Base-by-base conservation (phyloP, 2,888 invertebrate species). In the Ethmia dodecea region DNA sequence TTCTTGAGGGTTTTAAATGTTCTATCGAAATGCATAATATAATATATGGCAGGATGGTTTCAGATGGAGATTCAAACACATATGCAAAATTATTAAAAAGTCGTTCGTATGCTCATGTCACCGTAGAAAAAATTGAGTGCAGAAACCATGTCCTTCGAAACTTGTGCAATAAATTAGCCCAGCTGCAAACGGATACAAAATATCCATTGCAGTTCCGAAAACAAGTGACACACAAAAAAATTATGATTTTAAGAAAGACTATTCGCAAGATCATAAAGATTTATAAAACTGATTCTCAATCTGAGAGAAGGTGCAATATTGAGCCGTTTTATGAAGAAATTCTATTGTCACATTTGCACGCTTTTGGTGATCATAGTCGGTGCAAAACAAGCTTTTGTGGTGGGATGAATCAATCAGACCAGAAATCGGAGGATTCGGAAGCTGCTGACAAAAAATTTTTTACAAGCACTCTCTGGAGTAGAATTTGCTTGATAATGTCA, bases 1-100 rank as follows among this genome's bases (percentile, higher is more conserved):
- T 64, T 14, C 41, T 51, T 5, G 56, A 62, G 42, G 67, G 60
- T 3, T 67, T 66, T 35, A 43, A 41, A 29, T 26, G 31, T 14
- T 58, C 60, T 32, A 37, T 54, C 6, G 10, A 18, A 13, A 40
- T 31, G 34, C 24, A 37, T 18, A 11, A 20, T 5, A 13, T 40
- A 2, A 40, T 40, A 11, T 40, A 37, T 18, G 28, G 9, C 2
- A 16, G 31, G 13, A 5, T 37, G n/a, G 26, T 40, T 6, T 20
- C 36, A 24, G 40, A 40, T 25, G 40, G 40, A 3, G 37, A 40
- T 11, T 11, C 31, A 1, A 30, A 16, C 15, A 40, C 36, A 3
- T 36, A 40, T 18, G 12, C 30, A 12, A 40, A 40, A 20, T 20
- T 42, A 6, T 20, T 43, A 10, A 13, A 39, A 14, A 16, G 26